A percentile compares a stretch with the other conserved stretches of the same genome.
These are phyloP conservation scores for Chesias legatella DNA, from an alignment of 2,888 invertebrate genomes.

Conservation along the genomic window DNA sequence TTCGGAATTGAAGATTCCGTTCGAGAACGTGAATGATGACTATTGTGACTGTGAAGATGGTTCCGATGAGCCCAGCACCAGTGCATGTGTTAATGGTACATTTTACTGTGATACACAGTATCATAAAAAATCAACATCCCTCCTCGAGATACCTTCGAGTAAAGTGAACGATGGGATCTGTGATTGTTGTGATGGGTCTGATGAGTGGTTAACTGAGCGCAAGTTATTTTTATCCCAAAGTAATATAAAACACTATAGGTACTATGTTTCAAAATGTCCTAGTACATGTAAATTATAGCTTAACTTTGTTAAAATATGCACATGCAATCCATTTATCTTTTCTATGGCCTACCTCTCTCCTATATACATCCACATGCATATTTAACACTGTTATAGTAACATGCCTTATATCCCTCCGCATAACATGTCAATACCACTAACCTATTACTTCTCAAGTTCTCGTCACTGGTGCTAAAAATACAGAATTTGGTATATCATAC, in stretches of 20 bases:
- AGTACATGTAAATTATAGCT: constrained; percentile 40
- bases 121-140: constrained; percentile 54
- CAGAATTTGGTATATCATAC: too few relatives aligned
- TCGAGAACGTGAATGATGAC: constrained; percentile 86
- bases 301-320: neutral
- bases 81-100: constrained; percentile 90
- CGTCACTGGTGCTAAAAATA: too few relatives aligned
- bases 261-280: constrained; percentile 54
- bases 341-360: too few relatives aligned
- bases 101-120: constrained; percentile 89
- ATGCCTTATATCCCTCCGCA: too few relatives aligned
- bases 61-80: constrained; percentile 91
- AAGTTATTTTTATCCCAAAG: constrained; percentile 56
- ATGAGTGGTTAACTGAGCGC: constrained; percentile 83
- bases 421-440: too few relatives aligned
- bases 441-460: too few relatives aligned
- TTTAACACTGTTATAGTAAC: too few relatives aligned
- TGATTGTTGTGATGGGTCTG: constrained; percentile 96
- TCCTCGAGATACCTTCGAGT: constrained; percentile 82
- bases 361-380: too few relatives aligned
- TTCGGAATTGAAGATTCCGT: constrained; percentile 55
- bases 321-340: too few relatives aligned
- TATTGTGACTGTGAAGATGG: constrained; percentile 93
- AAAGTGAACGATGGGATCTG: constrained; percentile 96
- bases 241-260: constrained; percentile 46